Base-by-base conservation (phyloP, 2,797 vertebrate genomes). In the Chaetodon trifasciatus region DNA sequence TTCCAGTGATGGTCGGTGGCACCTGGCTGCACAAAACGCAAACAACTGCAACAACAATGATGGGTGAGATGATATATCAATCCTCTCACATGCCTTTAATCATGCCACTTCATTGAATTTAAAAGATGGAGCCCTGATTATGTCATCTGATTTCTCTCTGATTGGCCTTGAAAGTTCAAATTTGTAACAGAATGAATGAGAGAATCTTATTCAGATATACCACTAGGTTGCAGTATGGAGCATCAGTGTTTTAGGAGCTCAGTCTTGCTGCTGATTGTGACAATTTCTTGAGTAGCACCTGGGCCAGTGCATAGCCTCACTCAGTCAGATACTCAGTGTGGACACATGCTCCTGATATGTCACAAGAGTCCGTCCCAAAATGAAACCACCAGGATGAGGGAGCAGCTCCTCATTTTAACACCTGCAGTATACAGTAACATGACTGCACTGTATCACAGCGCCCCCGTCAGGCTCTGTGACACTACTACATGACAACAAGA, bases 11-110 rank as follows among this genome's bases (percentile, higher is more conserved):
- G 64, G 92, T 47, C 86, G 49, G 32, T 93, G 90, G 93, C 92
- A 93, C 37, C 80, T 96, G 82, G 96, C 95, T 88, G 94, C 88
- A 83, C 92, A 91, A 77, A 98, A 96, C 78, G 79, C 87, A 84
- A 98, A 97, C 93, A 95, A 94, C 91, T 95, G 94, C 94, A 98
- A 96, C 95, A 97, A 97, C 93, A 96, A 95, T 1, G 96, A 97
- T 53, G 95, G 95, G 96, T 97, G 95, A 96, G 96, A 72, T 16
- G 12, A n/a, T n/a, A 10, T 5, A 28, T 39, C 35, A 23, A 44
- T 49, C 10, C 16, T 39, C 49, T 44, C 28, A 47, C 28, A 19
- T 3, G 2, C 4, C 7, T 10, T 56, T 61, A 23, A 50, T 40
- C 23, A 39, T 13, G 9, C 12, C 6, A 39, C 21, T 28, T n/a